These are phyloP conservation scores for Trogon surrucura DNA, from an alignment of 2,113 vertebrate species.

Conservation along the genomic window DNA sequence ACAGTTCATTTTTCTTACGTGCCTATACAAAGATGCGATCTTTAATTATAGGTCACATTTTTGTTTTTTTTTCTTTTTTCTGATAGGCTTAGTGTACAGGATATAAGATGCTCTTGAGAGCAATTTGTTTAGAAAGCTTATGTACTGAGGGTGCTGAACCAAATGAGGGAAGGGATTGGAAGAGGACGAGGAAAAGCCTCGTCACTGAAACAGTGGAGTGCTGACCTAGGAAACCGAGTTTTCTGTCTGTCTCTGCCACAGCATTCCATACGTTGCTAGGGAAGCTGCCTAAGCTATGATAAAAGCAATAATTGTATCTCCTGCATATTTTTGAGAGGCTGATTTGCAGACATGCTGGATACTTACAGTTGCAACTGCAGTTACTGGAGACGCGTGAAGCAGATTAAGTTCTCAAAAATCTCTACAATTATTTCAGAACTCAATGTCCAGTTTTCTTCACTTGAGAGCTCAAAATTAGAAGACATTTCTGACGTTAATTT, in stretches of 20 bases:
- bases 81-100: background rate
- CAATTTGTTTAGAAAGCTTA: background rate
- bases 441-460: background rate
- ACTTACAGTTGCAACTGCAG: background rate
- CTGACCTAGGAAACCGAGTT: background rate
- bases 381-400: background rate
- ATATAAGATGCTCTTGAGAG: background rate
- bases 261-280: background rate
- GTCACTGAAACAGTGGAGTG: background rate
- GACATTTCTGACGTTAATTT: background rate
- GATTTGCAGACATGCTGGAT: background rate
- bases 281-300: background rate
- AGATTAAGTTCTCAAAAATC: background rate
- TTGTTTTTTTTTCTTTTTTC: background rate
- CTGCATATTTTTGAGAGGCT: rapidly evolving
- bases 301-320: background rate
- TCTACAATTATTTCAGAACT: background rate
- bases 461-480: background rate
- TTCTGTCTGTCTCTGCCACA: background rate
- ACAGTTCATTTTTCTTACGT: background rate
- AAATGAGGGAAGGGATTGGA: background rate
- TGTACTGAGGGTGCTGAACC: background rate
- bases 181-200: background rate
- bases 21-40: background rate
- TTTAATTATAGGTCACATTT: background rate